Conservation (phyloP, 1,140 invertebrate species). For the Camponotus vicinus region DNA sequence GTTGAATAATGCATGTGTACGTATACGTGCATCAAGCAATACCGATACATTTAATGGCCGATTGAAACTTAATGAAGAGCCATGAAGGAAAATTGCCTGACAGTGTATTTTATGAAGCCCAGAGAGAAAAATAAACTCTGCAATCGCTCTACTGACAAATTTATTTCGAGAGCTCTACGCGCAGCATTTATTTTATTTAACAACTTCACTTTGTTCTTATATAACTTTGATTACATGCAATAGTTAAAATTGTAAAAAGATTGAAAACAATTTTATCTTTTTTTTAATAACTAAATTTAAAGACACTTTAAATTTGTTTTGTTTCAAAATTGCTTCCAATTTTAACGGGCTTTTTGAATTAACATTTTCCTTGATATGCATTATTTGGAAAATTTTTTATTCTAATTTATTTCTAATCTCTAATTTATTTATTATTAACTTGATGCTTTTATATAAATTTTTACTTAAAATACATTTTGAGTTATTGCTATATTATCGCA, state of each 20-base stretch:
- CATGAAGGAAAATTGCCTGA: conserved; percentile 1
- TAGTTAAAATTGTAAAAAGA: not conserved
- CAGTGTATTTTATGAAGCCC: not conserved
- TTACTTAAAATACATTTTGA: not conserved
- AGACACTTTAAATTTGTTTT: not conserved
- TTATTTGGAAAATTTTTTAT: not conserved
- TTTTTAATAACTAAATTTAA: not conserved
- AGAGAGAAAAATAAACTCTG: too few species aligned
- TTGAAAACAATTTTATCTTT: not conserved
- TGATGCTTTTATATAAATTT: not conserved
- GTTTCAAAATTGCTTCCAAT: not conserved
- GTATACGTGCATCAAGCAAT: not conserved
- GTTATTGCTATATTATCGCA: conserved; percentile 1
- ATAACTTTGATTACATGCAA: not conserved
- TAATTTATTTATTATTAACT: not conserved
- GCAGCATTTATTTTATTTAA: not conserved
- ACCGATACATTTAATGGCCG: conserved; percentile 27
- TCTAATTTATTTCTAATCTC: not conserved
- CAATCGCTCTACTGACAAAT: not conserved
- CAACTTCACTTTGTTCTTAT: not conserved
- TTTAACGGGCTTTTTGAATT: not conserved
- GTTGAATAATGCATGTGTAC: conserved; percentile 32
- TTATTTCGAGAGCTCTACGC: not conserved
- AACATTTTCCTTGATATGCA: conserved; percentile 11
- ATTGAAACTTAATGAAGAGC: conserved; percentile 41